A percentile compares a stretch with the other conserved stretches of the same genome.
These are phyloP conservation scores for Helicoverpa armigera DNA, from an alignment of 1,140 invertebrate genomes.

Conservation along the genomic window DNA sequence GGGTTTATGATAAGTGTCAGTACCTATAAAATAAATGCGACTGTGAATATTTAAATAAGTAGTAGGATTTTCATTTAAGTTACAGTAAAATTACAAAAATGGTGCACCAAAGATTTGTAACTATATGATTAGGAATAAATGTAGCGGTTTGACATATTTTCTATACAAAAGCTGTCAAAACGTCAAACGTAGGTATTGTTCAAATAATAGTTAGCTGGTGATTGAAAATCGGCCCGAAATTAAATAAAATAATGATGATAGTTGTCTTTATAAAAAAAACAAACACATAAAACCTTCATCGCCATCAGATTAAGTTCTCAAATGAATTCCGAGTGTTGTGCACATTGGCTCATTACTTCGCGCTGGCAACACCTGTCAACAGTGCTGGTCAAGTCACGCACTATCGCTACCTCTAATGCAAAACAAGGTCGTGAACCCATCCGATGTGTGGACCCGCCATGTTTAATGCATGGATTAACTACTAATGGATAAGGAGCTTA, in stretches of 20 bases:
- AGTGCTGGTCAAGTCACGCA: slow-evolving; percentile 7
- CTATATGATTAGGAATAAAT: too few species aligned
- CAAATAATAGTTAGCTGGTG: too few species aligned
- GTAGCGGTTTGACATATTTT: too few species aligned
- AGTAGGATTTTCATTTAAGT: too few species aligned
- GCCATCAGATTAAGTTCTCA: slow-evolving; percentile 40
- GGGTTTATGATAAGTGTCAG: too few species aligned
- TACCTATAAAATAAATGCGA: too few species aligned
- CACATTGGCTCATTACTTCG: slow-evolving; percentile 5
- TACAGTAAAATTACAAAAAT: neutral
- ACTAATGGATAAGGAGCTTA: slow-evolving; percentile 18
- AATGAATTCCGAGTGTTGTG: slow-evolving; percentile 36
- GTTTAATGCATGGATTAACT: slow-evolving; percentile 16
- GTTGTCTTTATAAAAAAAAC: neutral
- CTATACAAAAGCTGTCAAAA: too few species aligned
- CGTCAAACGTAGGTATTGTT: too few species aligned
- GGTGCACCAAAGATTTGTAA: neutral
- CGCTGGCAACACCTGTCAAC: slow-evolving; percentile 32
- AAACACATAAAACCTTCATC: neutral
- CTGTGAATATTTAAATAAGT: too few species aligned
- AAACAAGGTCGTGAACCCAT: slow-evolving; percentile 60
- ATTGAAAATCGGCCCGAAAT: too few species aligned
- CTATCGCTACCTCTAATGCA: slow-evolving; percentile 54
- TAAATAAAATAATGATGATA: too few species aligned
- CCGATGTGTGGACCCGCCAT: slow-evolving; percentile 34